Percentiles rank a stretch among this genome's conserved stretches.
Conservation (phyloP, 1,140 invertebrate species). For the Neuroterus valhalla region DNA sequence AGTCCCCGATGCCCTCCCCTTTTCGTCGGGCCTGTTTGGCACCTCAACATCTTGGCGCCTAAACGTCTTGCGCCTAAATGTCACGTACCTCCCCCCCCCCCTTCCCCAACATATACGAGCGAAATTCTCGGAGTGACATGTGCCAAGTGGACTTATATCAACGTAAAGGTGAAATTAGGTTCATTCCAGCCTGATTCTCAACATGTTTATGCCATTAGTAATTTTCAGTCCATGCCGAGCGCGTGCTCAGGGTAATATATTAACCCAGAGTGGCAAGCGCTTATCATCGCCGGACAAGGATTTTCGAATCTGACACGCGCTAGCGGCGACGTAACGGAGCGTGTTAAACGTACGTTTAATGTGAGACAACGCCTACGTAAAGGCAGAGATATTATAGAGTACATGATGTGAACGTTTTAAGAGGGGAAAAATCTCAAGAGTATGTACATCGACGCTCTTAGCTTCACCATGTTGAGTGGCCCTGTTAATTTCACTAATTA, state of each 20-base stretch:
- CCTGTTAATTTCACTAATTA: conserved; percentile 74
- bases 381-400: conserved; percentile 43
- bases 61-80: too few species aligned
- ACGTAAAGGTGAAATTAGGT: too few species aligned
- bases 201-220: too few species aligned
- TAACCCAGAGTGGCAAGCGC: conserved; percentile 14
- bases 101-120: too few species aligned
- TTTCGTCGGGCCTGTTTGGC: too few species aligned
- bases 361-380: conserved; percentile 43
- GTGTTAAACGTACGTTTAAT: conserved; percentile 58
- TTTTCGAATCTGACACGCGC: conserved; percentile 33
- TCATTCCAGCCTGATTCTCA: too few species aligned
- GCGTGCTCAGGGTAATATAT: conserved; percentile 20
- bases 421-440: conserved; percentile 50
- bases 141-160: too few species aligned
- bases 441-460: conserved; percentile 58
- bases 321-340: conserved; percentile 49
- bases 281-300: conserved; percentile 22
- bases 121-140: too few species aligned
- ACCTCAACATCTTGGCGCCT: too few species aligned
- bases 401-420: conserved; percentile 58
- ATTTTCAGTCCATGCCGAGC: not conserved
- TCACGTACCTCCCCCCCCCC: too few species aligned
- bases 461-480: conserved; percentile 59
- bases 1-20: too few species aligned